Conservation (phyloP, 2,888 invertebrate species). For the Exocentrus adspersus region DNA sequence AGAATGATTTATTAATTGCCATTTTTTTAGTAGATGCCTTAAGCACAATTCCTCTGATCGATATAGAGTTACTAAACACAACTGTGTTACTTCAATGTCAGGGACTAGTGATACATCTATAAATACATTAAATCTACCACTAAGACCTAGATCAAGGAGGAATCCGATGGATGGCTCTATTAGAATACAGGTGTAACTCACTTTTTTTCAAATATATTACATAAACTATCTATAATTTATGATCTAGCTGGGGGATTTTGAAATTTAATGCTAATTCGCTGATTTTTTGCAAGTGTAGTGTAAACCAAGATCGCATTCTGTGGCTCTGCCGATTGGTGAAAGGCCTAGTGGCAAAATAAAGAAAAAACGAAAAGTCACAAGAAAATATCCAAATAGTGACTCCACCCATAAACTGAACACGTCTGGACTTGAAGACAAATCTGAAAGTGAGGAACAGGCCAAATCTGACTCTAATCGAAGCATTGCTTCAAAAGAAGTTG, state of each 20-base stretch:
- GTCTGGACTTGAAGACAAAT: too few relatives aligned
- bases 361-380: neutral
- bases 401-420: too few relatives aligned
- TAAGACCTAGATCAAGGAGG: constrained; percentile 37
- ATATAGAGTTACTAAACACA: constrained; percentile 24
- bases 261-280: too few relatives aligned
- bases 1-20: too few relatives aligned
- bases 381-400: too few relatives aligned
- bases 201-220: neutral
- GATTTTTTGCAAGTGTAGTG: constrained; percentile 30
- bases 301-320: constrained; percentile 28
- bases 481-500: neutral
- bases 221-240: too few relatives aligned
- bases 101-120: constrained; percentile 32
- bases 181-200: constrained; percentile 25
- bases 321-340: neutral
- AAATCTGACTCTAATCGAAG: neutral
- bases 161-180: constrained; percentile 27
- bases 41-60: constrained; percentile 19
- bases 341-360: neutral
- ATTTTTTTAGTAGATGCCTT: too few relatives aligned
- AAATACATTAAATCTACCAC: constrained; percentile 20
- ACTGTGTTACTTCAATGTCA: constrained; percentile 31
- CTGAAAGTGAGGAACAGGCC: neutral
- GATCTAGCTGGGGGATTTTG: too few relatives aligned